Percentiles rank a stretch among this genome's conserved stretches.
Evolutionary conservation across 2,797 vertebrate genomes (phyloP).

Genomic region (Scarus forsteni): DNA sequence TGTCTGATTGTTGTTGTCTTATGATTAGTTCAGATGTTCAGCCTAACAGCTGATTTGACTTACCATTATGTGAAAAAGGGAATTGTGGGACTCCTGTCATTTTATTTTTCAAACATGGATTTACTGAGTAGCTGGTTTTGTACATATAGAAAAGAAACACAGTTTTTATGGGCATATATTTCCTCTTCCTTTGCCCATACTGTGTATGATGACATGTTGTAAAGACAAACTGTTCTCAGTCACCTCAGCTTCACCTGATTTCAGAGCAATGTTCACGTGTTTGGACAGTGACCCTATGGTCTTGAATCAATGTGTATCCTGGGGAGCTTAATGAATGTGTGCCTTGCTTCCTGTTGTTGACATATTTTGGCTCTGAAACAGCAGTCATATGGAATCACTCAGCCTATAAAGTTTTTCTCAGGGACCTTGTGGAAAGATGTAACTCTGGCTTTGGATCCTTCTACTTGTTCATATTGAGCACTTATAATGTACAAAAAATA

Average conservation of each 20-base stretch:
- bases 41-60: conserved; percentile 7
- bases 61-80: background rate
- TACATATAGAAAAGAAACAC: background rate
- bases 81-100: background rate
- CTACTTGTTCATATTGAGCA: no score
- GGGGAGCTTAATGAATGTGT: conserved; percentile 25
- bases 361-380: conserved; percentile 9
- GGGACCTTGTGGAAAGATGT: background rate
- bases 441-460: no score
- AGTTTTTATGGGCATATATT: conserved; percentile 6
- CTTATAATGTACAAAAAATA: no score
- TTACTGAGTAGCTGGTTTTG: background rate
- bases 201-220: background rate
- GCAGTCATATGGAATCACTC: conserved; percentile 21
- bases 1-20: conserved; percentile 1
- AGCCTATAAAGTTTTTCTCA: background rate
- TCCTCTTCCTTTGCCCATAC: background rate
- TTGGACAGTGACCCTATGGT: conserved; percentile 7
- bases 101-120: conserved; percentile 16
- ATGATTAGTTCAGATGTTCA: conserved; percentile 11
- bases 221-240: background rate
- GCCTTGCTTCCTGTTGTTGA: conserved; percentile 50
- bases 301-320: conserved; percentile 17
- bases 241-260: conserved; percentile 2
- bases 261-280: conserved; percentile 7